A percentile compares a stretch with the other conserved stretches of the same genome.
These are phyloP conservation scores for Ridgeia piscesae DNA, from an alignment of 1,140 invertebrate genomes.

Conservation along the genomic window DNA sequence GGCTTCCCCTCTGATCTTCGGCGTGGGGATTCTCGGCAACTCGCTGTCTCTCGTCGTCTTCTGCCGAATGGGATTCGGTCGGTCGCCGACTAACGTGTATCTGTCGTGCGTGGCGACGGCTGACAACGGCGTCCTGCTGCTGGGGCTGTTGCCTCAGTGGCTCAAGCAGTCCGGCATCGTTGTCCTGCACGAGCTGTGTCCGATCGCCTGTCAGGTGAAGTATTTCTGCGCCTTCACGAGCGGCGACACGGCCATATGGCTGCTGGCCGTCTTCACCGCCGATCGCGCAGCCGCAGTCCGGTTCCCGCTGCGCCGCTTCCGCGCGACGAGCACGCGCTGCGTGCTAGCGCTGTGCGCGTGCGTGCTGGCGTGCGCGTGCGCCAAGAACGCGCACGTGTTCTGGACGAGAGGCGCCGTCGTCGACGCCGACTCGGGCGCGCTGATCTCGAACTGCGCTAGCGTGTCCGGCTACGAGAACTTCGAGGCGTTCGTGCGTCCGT, in stretches of 20 bases:
- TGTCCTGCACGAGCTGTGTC: slow-evolving; percentile 17
- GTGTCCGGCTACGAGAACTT: slow-evolving; percentile 18
- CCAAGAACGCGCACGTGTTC: slow-evolving; percentile 29
- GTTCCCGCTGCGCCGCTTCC: slow-evolving; percentile 30
- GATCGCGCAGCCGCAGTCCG: slow-evolving; percentile 36
- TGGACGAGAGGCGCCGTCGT: slow-evolving; percentile 23
- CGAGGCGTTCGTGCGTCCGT: slow-evolving; percentile 28
- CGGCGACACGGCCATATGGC: slow-evolving; percentile 34
- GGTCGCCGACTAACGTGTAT: slow-evolving; percentile 32
- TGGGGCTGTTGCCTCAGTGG: slow-evolving; percentile 31
- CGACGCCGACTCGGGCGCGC: neutral
- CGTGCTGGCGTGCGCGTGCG: slow-evolving; percentile 6
- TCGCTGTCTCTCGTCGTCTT: slow-evolving; percentile 24
- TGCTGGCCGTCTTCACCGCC: slow-evolving; percentile 34
- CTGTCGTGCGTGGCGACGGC: slow-evolving; percentile 31
- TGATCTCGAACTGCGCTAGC: slow-evolving; percentile 18
- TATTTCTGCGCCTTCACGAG: slow-evolving; percentile 30
- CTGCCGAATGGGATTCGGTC: slow-evolving; percentile 17
- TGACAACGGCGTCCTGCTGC: slow-evolving; percentile 29
- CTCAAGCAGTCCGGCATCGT: slow-evolving; percentile 15
- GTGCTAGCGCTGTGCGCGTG: neutral
- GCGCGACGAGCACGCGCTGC: neutral
- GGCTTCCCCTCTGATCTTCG: slow-evolving; percentile 24
- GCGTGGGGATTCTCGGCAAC: slow-evolving; percentile 30
- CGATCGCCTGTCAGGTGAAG: slow-evolving; percentile 31